These are phyloP conservation scores for Drosophila bipectinata DNA, from an alignment of 1,140 invertebrate genomes.

Conservation along the genomic window DNA sequence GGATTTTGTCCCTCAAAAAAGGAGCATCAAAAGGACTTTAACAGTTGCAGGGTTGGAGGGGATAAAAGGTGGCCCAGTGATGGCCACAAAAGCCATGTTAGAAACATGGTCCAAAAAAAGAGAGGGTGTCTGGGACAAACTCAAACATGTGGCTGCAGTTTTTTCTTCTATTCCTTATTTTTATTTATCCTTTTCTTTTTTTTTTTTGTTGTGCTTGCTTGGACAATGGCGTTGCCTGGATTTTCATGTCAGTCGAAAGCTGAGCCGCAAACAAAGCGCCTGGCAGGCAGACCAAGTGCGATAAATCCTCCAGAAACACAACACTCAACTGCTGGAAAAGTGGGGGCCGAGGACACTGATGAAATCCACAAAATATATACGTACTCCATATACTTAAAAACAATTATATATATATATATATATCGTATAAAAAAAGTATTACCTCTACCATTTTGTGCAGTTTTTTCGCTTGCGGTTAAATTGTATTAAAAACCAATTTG, in stretches of 20 bases:
- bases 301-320: constrained; percentile 74
- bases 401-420: constrained; percentile 29
- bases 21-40: constrained; percentile 53
- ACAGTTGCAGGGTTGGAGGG: constrained; percentile 10
- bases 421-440: constrained; percentile 20
- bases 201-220: neutral
- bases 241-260: constrained; percentile 72
- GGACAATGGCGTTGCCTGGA: constrained; percentile 65
- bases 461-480: constrained; percentile 44
- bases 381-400: constrained; percentile 25
- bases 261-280: constrained; percentile 72
- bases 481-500: constrained; percentile 59
- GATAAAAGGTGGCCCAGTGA: constrained; percentile 46
- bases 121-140: constrained; percentile 17
- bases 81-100: constrained; percentile 46
- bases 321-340: constrained; percentile 37
- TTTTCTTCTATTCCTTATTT: constrained; percentile 27
- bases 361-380: constrained; percentile 11
- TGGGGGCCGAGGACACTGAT: constrained; percentile 17
- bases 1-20: constrained; percentile 18
- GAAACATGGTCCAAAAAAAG: constrained; percentile 12
- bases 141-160: constrained; percentile 73
- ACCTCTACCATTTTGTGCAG: constrained; percentile 23
- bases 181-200: constrained; percentile 9
- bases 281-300: constrained; percentile 67